A percentile compares a stretch with the other conserved stretches of the same genome.
Evolutionary conservation across 2,113 vertebrate species (phyloP).

Genomic region (Monarcha castaneiventris): DNA sequence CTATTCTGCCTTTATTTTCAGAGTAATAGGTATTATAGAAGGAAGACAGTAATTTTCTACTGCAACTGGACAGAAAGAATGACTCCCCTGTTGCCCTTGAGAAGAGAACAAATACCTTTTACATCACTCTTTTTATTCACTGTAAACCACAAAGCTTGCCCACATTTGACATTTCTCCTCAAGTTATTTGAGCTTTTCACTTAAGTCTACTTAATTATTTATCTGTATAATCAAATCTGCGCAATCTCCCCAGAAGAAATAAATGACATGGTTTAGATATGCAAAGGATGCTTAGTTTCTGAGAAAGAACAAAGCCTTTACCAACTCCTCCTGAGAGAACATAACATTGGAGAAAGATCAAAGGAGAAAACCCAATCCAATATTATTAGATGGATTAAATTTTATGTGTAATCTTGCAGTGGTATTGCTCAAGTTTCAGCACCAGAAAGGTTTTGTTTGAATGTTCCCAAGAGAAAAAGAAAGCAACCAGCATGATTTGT

Average conservation of each 20-base stretch:
- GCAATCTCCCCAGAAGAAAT: constrained; percentile 17
- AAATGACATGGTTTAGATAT: constrained; percentile 14
- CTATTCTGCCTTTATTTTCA: not conserved
- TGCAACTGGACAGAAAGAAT: not conserved
- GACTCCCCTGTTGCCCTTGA: not conserved
- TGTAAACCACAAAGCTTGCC: not conserved
- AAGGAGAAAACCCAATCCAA: constrained; percentile 15
- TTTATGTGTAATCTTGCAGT: constrained; percentile 4
- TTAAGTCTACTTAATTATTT: constrained; percentile 41
- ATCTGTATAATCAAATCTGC: constrained; percentile 1
- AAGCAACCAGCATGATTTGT: not conserved
- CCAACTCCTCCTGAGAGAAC: constrained; percentile 7
- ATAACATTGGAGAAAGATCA: constrained; percentile 44
- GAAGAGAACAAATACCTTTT: not conserved
- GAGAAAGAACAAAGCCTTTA: constrained; percentile 42
- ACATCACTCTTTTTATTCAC: not conserved
- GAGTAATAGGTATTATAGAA: not conserved
- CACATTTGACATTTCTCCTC: not conserved
- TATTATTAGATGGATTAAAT: constrained; percentile 9
- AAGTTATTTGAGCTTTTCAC: not conserved
- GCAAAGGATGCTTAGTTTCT: constrained; percentile 10
- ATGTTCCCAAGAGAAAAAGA: constrained; percentile 23
- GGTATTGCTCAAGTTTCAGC: not conserved
- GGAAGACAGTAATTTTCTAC: not conserved
- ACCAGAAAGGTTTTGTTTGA: not conserved